Conservation (phyloP, 1,140 invertebrate species). For the Bombus sibiricus region DNA sequence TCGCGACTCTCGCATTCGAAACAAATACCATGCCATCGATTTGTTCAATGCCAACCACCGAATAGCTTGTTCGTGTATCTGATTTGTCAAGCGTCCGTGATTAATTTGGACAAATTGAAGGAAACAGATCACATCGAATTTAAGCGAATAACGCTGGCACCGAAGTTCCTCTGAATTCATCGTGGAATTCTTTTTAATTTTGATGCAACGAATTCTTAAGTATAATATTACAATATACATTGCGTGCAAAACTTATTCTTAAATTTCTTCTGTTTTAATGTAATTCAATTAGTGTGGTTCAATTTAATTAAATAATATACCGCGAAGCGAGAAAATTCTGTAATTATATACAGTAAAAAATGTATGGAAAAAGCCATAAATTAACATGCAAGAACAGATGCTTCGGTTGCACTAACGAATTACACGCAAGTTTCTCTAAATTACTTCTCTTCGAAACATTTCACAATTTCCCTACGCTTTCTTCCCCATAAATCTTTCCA, state of each 20-base stretch:
- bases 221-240: too few species aligned
- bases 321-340: not conserved
- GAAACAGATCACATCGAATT: too few species aligned
- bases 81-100: not conserved
- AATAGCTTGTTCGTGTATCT: not conserved
- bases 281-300: not conserved
- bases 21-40: slow-evolving; percentile 6
- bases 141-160: too few species aligned
- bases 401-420: not conserved
- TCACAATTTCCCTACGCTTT: not conserved
- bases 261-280: not conserved
- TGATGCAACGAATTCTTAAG: too few species aligned
- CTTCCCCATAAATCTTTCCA: not conserved
- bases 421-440: not conserved
- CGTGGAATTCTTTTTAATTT: too few species aligned
- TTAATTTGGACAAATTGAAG: not conserved
- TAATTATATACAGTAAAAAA: not conserved
- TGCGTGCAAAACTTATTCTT: too few species aligned
- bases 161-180: too few species aligned
- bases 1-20: not conserved
- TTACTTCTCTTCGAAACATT: not conserved
- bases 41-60: slow-evolving; percentile 5
- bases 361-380: not conserved
- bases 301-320: not conserved
- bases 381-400: not conserved